Base-by-base conservation (phyloP, 1,140 invertebrate genomes). In the Augochlora pura region DNA sequence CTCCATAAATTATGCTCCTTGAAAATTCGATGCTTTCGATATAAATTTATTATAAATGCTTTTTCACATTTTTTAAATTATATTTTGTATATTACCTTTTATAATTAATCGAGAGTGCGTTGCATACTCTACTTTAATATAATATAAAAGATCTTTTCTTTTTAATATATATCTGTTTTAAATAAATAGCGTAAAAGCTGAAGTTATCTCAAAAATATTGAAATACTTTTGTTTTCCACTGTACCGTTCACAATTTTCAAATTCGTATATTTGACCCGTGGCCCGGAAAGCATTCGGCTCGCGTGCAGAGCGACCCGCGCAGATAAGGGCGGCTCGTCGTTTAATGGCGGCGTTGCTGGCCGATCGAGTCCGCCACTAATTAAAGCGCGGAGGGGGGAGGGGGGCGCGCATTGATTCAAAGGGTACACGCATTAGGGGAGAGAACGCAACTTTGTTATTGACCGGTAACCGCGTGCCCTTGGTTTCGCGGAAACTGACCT, bases 391-490 rank as follows among this genome's bases (percentile, higher is more conserved):
- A n/a, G n/a, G n/a, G n/a, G n/a, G n/a, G n/a, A n/a, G n/a, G n/a
- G n/a, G n/a, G n/a, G n/a, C n/a, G 76, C n/a, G 39, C 76, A 32
- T 23, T 25, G 66, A 77, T 71, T 23, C 46, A 78, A 78, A 62
- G 59, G 59, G 71, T 64, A 54, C 67, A 25, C 10, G 59, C 67
- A 54, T 77, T 54, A 77, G 23, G 46, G 68, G n/a, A 32, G 67
- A 46, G n/a, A 62, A 64, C 64, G 68, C 76, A 78, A 78, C 46
- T 72, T 78, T 72, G 46, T 78, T 71, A 78, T 78, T 64, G 76
- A 78, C 60, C 68, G 46, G 46, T 16, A 23, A 49, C 18, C 46
- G 16, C 18, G 18, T 78, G 60, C 16, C 76, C 76, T 78, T 78
- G 76, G 68, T 72, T 42, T 64, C 60, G 71, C 72, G 68, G 60